phyloP scores from a whole-genome alignment of 2,797 vertebrate species.

The Phylloscopus collybita region DNA sequence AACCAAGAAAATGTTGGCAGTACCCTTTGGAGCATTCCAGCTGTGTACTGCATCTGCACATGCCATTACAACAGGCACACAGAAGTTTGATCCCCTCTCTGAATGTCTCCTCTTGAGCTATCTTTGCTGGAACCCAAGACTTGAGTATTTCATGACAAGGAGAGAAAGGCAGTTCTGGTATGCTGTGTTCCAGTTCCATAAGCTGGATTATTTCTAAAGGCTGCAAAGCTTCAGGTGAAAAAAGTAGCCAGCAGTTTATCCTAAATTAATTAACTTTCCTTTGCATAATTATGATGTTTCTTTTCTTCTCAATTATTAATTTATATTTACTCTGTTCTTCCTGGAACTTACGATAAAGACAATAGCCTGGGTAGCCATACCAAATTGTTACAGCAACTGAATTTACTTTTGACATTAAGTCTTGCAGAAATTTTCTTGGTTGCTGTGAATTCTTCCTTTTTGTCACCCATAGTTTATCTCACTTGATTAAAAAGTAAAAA shows the following conservation, averaged over 20 bases:
- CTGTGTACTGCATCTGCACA: not conserved
- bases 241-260: not conserved
- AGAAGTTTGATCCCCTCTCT: not conserved
- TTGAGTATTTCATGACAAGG: not conserved
- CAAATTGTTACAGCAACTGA: not conserved
- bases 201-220: not conserved
- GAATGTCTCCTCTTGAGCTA: not conserved
- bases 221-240: not conserved
- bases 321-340: not conserved
- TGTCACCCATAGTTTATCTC: not conserved
- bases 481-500: not conserved
- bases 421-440: not conserved
- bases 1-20: not conserved
- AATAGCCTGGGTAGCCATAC: not conserved
- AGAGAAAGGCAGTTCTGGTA: not conserved
- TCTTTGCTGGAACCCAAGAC: not conserved
- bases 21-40: not conserved
- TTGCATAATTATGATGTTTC: not conserved
- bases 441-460: not conserved
- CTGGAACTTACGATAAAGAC: not conserved
- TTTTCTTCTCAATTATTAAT: not conserved
- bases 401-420: not conserved
- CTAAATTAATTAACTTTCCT: not conserved
- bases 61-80: not conserved
- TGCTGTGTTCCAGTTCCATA: not conserved